Evolutionary conservation across 2,888 invertebrate species (phyloP), one percentile per base, ranked within the genome.

Genomic region (Epinotia bilunana): DNA sequence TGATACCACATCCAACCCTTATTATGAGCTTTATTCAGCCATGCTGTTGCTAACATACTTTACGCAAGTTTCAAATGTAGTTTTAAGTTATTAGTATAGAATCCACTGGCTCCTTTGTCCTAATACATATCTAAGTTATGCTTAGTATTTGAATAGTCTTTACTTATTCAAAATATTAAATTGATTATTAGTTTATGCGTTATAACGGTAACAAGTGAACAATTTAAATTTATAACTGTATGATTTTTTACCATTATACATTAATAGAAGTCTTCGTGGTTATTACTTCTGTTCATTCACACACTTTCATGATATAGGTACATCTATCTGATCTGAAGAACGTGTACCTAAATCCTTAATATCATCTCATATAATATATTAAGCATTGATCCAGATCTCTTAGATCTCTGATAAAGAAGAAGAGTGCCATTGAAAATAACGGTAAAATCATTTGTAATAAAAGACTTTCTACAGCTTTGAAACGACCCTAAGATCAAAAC

Each of bases 41-140:
- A 55, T 60, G 72, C 81, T 11, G 58, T 76, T 77, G 71, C 78
- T 78, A 81, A 82, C 81, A 86, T 87, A 83, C 82, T 84, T 78
- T 84, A 88, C 84, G 84, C 88, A 88, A 91, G 89, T 91, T 91
- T 83, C 80, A 79, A 84, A 86, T 88, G 86, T 88, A 91, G 91
- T 92, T 90, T 91, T 90, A 91, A 90, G 84, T 91, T 91, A 90
- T 91, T 91, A 87, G 89, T 90, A 88, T 89, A 91, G 89, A 90
- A 90, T 88, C 88, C 86, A 87, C 18, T 85, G 83, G 82, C 80
- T 61, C 16, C 16, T n/a, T 23, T 3, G 33, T 16, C 13, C 3
- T 61, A 13, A 13, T 16, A 61, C 61, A 33, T 33, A 33, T n/a
- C 6, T 13, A 61, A 33, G n/a, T 33, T 33, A 28, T 33, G 23